These are phyloP conservation scores for Melitaea athalia DNA, from an alignment of 2,888 invertebrate genomes.

Conservation along the genomic window DNA sequence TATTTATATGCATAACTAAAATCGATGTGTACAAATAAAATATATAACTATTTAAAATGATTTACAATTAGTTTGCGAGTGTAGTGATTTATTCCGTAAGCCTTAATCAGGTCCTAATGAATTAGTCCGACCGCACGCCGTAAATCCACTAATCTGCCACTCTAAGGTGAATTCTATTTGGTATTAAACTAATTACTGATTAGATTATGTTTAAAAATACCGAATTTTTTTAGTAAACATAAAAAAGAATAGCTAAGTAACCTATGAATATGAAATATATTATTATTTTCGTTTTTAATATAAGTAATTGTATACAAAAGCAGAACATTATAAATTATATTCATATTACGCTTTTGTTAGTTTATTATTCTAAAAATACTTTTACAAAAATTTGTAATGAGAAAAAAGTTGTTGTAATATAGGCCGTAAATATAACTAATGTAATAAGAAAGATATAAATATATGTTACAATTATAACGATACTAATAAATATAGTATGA, in stretches of 20 bases:
- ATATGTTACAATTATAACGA: too few relatives aligned
- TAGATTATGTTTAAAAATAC: neutral
- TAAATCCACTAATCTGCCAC: slow-evolving; percentile 46
- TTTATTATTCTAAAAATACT: too few relatives aligned
- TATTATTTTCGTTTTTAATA: too few relatives aligned
- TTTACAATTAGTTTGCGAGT: neutral
- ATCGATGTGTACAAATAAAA: neutral
- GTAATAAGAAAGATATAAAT: too few relatives aligned
- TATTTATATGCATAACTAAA: neutral
- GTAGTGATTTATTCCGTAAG: slow-evolving; percentile 6
- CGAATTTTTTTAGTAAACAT: neutral
- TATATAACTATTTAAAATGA: neutral
- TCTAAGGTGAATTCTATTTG: slow-evolving; percentile 18
- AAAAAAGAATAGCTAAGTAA: neutral
- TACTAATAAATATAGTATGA: too few relatives aligned
- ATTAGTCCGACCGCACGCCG: slow-evolving; percentile 44
- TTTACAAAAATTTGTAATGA: too few relatives aligned
- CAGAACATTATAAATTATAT: too few relatives aligned
- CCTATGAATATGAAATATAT: too few relatives aligned
- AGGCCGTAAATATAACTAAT: too few relatives aligned
- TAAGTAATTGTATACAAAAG: too few relatives aligned
- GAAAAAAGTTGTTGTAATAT: too few relatives aligned
- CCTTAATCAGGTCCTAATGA: slow-evolving; percentile 43
- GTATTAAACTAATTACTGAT: slow-evolving; percentile 14
- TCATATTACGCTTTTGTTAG: too few relatives aligned